Evolutionary conservation across 2,888 invertebrate genomes (phyloP).

Genomic region (Drosophila buzzatii): DNA sequence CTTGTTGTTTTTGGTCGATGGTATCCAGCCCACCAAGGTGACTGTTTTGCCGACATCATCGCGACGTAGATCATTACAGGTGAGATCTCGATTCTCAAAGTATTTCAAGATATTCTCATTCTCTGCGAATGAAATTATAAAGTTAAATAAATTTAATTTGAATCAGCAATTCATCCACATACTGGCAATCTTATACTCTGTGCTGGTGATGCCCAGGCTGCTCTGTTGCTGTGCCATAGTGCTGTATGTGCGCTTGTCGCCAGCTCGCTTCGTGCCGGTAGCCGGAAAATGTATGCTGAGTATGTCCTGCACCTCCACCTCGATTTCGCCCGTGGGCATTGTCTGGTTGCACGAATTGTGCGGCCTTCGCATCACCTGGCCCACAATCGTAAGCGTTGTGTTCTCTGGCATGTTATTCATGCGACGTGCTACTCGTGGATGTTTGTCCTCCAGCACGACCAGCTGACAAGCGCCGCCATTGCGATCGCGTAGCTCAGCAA

Average conservation of each 20-base stretch:
- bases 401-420: constrained; percentile 85
- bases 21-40: constrained; percentile 85
- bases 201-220: constrained; percentile 84
- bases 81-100: constrained; percentile 85
- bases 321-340: constrained; percentile 85
- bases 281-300: constrained; percentile 77
- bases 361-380: constrained; percentile 83
- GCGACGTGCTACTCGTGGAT: constrained; percentile 84
- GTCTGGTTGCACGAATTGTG: constrained; percentile 84
- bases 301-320: constrained; percentile 85
- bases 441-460: constrained; percentile 84
- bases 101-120: constrained; percentile 84
- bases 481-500: constrained; percentile 88
- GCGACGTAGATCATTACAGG: constrained; percentile 84
- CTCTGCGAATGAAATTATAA: constrained; percentile 50
- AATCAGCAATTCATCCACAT: constrained; percentile 42
- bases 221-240: constrained; percentile 81
- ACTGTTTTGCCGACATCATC: constrained; percentile 83
- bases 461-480: constrained; percentile 89
- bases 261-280: constrained; percentile 71
- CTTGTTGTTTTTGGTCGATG: constrained; percentile 81
- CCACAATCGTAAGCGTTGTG: constrained; percentile 84
- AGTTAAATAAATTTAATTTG: neutral
- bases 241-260: constrained; percentile 83
- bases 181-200: constrained; percentile 85